A percentile compares a stretch with the other conserved stretches of the same genome.
phyloP scores from a whole-genome alignment of 1,140 invertebrate genomes.

The Bombus superbus region DNA sequence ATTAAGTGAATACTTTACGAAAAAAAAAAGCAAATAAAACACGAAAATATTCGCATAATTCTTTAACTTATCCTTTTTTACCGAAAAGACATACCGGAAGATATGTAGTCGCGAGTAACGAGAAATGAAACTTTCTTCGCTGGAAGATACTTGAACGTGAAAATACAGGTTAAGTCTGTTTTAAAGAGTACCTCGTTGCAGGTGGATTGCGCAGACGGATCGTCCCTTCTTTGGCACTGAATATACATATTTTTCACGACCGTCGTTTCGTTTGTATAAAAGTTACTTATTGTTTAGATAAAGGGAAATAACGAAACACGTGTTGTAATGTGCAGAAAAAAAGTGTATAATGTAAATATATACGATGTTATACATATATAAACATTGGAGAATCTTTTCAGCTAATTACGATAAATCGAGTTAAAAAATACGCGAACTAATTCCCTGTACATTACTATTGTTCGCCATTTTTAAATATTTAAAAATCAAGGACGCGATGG shows the following conservation, averaged over 20 bases:
- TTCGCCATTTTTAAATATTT: not conserved
- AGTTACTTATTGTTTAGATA: not conserved
- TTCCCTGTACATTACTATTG: not conserved
- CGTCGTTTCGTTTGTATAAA: constrained; percentile 17
- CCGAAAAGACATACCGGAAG: not conserved
- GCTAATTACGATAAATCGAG: not conserved
- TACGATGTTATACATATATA: constrained; percentile 19
- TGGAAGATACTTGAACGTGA: not conserved
- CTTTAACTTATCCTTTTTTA: constrained; percentile 29
- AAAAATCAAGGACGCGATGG: not conserved
- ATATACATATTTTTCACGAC: not conserved
- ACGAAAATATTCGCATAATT: constrained; percentile 33
- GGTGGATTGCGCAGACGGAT: not conserved
- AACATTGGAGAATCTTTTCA: constrained; percentile 17
- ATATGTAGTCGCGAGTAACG: not conserved
- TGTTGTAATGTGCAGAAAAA: constrained; percentile 19
- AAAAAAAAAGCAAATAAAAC: constrained; percentile 43
- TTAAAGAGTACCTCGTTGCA: not conserved
- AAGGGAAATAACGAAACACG: not conserved
- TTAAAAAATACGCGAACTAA: not conserved
- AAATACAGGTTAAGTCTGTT: not conserved
- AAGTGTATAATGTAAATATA: constrained; percentile 39
- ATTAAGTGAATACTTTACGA: constrained; percentile 36
- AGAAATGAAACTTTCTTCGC: not conserved
- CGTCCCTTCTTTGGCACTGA: not conserved